A percentile compares a stretch with the other conserved stretches of the same genome.
These are phyloP conservation scores for Ptilonorhynchus violaceus DNA, from an alignment of 2,113 vertebrate genomes.

Conservation along the genomic window DNA sequence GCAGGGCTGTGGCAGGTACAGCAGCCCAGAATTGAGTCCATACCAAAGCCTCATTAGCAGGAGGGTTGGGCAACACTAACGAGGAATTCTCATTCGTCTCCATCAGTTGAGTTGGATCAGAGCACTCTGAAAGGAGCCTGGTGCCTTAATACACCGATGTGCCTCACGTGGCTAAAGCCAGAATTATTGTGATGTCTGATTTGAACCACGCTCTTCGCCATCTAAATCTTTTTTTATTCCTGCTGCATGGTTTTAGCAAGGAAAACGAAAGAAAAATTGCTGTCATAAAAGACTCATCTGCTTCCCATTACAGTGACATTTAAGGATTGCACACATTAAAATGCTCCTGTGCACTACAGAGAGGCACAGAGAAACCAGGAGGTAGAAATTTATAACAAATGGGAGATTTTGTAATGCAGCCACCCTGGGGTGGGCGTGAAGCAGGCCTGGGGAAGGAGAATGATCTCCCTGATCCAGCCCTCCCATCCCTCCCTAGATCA, in stretches of 20 bases:
- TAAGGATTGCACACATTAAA: neutral
- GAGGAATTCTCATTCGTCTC: neutral
- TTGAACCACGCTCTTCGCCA: neutral
- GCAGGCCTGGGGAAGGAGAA: neutral
- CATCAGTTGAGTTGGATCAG: neutral
- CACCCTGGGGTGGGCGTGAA: neutral
- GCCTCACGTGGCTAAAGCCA: neutral
- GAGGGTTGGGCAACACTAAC: neutral
- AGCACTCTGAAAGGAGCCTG: neutral
- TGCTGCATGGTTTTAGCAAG: neutral
- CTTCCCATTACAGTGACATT: neutral
- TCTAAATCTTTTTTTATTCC: neutral
- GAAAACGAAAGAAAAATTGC: neutral
- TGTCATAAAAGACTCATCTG: slow-evolving; percentile 1
- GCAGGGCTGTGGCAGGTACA: neutral
- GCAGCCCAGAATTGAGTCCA: neutral
- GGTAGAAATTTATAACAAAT: neutral
- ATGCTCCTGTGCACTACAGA: neutral
- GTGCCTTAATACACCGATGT: neutral
- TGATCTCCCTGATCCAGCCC: neutral
- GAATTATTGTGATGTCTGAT: neutral
- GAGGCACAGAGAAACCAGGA: neutral
- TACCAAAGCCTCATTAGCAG: neutral
- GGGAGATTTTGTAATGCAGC: neutral
- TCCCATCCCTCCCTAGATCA: neutral